Percentiles rank a stretch among this genome's conserved stretches.
These are phyloP conservation scores for Periophthalmus magnuspinnatus DNA, from an alignment of 2,797 vertebrate species.

Conservation along the genomic window DNA sequence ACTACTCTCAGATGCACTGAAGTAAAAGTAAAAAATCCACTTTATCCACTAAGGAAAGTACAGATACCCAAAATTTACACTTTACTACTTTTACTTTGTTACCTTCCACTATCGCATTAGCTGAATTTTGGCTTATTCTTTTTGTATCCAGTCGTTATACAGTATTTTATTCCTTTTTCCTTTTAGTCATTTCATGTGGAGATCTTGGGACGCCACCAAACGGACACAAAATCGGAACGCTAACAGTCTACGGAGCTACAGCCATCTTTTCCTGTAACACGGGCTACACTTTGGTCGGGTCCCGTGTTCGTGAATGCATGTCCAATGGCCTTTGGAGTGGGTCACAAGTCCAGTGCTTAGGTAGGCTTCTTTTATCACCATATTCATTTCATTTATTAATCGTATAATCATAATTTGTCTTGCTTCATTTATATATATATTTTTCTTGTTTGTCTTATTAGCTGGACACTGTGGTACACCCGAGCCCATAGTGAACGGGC, in stretches of 20 bases:
- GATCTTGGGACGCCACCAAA: constrained; percentile 91
- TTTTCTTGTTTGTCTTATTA: constrained; percentile 30
- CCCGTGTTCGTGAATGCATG: constrained; percentile 94
- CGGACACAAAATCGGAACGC: constrained; percentile 94
- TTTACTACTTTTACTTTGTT: too few relatives aligned
- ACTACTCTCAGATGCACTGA: too few relatives aligned
- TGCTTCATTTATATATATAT: neutral
- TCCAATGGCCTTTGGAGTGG: constrained; percentile 98
- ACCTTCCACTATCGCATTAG: too few relatives aligned
- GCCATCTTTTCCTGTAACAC: constrained; percentile 99
- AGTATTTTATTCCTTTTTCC: neutral
- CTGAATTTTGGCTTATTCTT: constrained; percentile 13
- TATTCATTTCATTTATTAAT: neutral
- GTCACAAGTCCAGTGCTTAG: constrained; percentile 89
- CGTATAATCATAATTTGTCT: neutral
- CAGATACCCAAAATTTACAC: too few relatives aligned
- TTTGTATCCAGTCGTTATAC: constrained; percentile 13
- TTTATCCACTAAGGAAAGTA: too few relatives aligned
- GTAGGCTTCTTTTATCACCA: constrained; percentile 70
- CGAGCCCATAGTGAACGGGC: constrained; percentile 92
- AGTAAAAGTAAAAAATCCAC: too few relatives aligned
- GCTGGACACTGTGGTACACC: constrained; percentile 96
- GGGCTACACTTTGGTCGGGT: constrained; percentile 94
- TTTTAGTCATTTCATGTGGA: constrained; percentile 93
- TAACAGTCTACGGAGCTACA: constrained; percentile 91